These are phyloP conservation scores for Oceanodroma tethys DNA, from an alignment of 2,113 vertebrate species.

Conservation along the genomic window DNA sequence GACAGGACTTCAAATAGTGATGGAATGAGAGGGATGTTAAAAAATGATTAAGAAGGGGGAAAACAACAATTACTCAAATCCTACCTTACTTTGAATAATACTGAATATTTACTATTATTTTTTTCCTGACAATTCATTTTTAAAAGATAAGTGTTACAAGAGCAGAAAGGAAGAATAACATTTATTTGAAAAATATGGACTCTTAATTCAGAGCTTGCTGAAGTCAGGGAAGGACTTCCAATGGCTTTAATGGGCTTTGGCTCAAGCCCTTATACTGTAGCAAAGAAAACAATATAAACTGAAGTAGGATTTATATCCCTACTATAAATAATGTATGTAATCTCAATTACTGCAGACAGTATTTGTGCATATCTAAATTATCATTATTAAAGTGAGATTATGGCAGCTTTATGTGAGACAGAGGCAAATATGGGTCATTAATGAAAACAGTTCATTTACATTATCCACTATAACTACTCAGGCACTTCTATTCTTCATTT, in stretches of 20 bases:
- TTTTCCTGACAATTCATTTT: not conserved
- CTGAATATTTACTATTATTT: not conserved
- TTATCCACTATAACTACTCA: not conserved
- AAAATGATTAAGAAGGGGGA: not conserved
- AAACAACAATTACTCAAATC: not conserved
- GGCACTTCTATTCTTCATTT: not conserved
- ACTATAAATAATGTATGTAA: conserved; percentile 49
- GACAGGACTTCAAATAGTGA: not conserved
- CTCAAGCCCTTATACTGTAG: not conserved
- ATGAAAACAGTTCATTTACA: not conserved
- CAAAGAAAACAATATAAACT: conserved; percentile 43
- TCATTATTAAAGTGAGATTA: conserved; percentile 52
- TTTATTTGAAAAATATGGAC: not conserved
- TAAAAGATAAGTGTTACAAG: not conserved
- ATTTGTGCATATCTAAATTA: conserved; percentile 4
- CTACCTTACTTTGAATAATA: not conserved
- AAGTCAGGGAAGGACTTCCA: not conserved
- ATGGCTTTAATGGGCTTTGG: conserved; percentile 42
- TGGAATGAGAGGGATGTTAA: not conserved
- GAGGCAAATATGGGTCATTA: conserved; percentile 23
- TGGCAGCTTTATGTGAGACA: conserved; percentile 41
- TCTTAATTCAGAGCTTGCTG: not conserved
- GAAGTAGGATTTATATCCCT: conserved; percentile 29
- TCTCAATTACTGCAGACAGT: not conserved
- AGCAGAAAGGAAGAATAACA: not conserved